A percentile compares a stretch with the other conserved stretches of the same genome.
Evolutionary conservation across 2,888 invertebrate genomes (phyloP).

Genomic region (Thysanoteuthis rhombus): DNA sequence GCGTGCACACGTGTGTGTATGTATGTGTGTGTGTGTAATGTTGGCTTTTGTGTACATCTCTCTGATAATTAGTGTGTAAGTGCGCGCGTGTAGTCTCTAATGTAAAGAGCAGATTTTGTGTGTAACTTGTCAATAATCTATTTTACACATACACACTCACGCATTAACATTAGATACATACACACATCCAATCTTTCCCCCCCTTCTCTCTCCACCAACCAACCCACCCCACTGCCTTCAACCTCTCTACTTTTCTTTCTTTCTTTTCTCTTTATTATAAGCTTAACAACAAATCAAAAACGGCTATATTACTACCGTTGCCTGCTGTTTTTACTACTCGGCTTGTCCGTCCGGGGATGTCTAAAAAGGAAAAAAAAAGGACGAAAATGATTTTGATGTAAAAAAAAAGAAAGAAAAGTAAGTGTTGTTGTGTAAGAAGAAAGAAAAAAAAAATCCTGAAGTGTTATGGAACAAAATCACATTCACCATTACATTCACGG

Average conservation of each 20-base stretch:
- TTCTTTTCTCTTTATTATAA: background rate
- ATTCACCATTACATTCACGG: background rate
- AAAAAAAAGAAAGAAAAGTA: background rate
- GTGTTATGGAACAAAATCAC: too few species aligned
- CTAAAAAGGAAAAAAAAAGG: background rate
- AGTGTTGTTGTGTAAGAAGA: background rate
- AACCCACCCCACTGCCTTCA: background rate
- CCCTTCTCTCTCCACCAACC: background rate
- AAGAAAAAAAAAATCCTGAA: background rate
- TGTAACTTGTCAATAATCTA: conserved; percentile 14
- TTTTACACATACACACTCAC: background rate
- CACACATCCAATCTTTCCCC: background rate
- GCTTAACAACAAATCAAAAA: conserved; percentile 12
- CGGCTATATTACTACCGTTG: conserved; percentile 12
- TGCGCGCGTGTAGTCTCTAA: background rate
- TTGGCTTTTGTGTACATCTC: background rate
- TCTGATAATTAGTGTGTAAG: background rate
- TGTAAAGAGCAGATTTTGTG: background rate
- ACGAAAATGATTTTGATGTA: background rate
- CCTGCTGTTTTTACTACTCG: conserved; percentile 12
- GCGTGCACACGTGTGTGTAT: background rate
- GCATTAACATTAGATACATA: background rate
- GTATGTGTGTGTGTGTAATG: background rate
- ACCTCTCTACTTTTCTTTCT: background rate
- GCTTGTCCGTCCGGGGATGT: background rate